phyloP scores from a whole-genome alignment of 1,140 invertebrate species.

The Calephelis nemesis region DNA sequence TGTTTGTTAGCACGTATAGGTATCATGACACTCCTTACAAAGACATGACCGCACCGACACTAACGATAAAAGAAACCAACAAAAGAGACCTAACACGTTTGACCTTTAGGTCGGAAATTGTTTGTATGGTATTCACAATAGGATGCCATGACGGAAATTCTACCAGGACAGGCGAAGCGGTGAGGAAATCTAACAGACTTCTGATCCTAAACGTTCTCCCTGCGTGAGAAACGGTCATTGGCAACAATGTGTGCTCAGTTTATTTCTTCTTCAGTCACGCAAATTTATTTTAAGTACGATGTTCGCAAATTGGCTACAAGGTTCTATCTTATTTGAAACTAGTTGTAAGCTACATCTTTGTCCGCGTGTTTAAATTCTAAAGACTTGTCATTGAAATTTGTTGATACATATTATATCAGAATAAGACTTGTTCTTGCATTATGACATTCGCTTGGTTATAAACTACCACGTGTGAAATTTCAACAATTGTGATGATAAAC shows the following conservation, averaged over 20 bases:
- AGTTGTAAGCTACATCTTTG: no score
- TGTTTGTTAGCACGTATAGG: conserved; percentile 34
- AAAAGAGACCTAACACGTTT: conserved; percentile 24
- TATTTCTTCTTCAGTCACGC: conserved; percentile 12
- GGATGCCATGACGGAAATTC: conserved; percentile 40
- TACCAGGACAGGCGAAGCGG: conserved; percentile 33
- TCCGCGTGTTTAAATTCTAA: no score
- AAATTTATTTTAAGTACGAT: conserved; percentile 15
- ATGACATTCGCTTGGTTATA: no score
- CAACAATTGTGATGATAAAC: no score
- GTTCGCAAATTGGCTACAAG: background rate
- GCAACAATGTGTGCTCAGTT: conserved; percentile 19
- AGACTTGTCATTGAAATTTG: no score
- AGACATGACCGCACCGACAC: conserved; percentile 27
- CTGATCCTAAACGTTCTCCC: conserved; percentile 28
- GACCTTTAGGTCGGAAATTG: conserved; percentile 25
- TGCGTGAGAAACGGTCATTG: conserved; percentile 34
- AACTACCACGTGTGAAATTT: no score
- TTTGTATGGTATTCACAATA: conserved; percentile 32
- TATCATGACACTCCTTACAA: conserved; percentile 37
- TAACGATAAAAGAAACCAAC: conserved; percentile 23
- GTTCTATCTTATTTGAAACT: background rate
- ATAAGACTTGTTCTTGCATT: no score
- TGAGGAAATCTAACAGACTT: conserved; percentile 39
- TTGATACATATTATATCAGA: no score